Conservation (phyloP, 92 coral and sea anemone genomes). For the Porites lobata region DNA sequence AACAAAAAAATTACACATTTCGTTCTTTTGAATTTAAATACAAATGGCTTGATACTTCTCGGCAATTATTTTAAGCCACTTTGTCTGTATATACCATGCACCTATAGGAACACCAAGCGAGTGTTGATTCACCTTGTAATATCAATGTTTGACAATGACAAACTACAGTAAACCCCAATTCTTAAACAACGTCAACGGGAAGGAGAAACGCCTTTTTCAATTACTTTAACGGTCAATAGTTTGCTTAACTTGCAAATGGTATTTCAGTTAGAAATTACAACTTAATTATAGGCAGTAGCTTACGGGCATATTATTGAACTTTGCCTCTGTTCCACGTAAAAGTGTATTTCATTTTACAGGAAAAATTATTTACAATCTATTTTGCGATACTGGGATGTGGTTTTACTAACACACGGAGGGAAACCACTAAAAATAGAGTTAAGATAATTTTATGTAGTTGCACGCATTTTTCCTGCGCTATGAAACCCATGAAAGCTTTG, state of each 20-base stretch:
- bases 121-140: background rate
- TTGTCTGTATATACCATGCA: background rate
- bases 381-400: no score
- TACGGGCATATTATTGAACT: background rate
- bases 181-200: background rate
- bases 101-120: background rate
- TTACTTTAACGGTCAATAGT: background rate
- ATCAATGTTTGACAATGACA: background rate
- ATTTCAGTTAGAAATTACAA: background rate
- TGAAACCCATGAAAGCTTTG: background rate
- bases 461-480: background rate
- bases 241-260: background rate
- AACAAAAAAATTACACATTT: background rate
- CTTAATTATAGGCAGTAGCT: background rate
- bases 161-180: background rate
- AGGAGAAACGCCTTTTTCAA: conserved; percentile 13
- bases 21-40: background rate
- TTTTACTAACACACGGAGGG: background rate
- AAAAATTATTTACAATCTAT: no score
- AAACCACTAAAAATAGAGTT: background rate
- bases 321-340: background rate
- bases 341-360: no score
- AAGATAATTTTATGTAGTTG: background rate
- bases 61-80: background rate
- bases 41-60: background rate